Percentiles rank a stretch among this genome's conserved stretches.
phyloP scores from a whole-genome alignment of 2,797 vertebrate species.

The Astyanax mexicanus region DNA sequence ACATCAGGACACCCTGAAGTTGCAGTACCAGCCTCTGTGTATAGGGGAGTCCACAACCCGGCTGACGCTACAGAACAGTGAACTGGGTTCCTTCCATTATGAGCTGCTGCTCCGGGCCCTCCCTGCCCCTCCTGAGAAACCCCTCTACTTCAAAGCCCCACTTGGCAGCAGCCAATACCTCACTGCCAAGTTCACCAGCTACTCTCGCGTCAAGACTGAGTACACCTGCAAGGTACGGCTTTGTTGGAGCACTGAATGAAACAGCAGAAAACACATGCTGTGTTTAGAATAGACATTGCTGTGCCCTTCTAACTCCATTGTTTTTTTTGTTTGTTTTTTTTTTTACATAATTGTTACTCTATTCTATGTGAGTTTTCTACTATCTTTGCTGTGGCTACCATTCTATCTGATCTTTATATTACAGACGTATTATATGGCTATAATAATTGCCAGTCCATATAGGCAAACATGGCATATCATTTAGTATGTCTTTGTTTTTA shows the following conservation, averaged over 20 bases:
- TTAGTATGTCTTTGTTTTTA: too few species aligned
- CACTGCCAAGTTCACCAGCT: constrained; percentile 82
- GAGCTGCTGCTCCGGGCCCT: constrained; percentile 82
- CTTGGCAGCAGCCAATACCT: constrained; percentile 81
- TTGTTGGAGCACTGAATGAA: not conserved
- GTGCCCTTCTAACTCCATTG: not conserved
- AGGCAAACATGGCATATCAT: too few species aligned
- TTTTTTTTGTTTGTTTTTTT: not conserved
- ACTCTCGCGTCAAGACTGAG: constrained; percentile 78
- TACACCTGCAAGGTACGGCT: constrained; percentile 82
- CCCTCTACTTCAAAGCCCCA: constrained; percentile 76
- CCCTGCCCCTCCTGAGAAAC: constrained; percentile 76
- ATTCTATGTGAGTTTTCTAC: too few species aligned
- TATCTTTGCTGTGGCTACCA: too few species aligned
- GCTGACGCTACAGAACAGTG: constrained; percentile 78
- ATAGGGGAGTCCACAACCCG: constrained; percentile 72
- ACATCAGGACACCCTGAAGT: constrained; percentile 80
- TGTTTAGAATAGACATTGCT: not conserved
- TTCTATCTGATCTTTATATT: too few species aligned
- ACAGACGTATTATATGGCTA: too few species aligned
- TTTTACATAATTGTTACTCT: not conserved
- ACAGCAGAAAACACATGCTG: not conserved
- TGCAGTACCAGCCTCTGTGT: constrained; percentile 86
- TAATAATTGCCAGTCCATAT: too few species aligned
- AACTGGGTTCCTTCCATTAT: constrained; percentile 84